Percentiles rank a stretch among this genome's conserved stretches.
Evolutionary conservation across 2,797 vertebrate genomes (phyloP).

Genomic region (Sebastes jordani): DNA sequence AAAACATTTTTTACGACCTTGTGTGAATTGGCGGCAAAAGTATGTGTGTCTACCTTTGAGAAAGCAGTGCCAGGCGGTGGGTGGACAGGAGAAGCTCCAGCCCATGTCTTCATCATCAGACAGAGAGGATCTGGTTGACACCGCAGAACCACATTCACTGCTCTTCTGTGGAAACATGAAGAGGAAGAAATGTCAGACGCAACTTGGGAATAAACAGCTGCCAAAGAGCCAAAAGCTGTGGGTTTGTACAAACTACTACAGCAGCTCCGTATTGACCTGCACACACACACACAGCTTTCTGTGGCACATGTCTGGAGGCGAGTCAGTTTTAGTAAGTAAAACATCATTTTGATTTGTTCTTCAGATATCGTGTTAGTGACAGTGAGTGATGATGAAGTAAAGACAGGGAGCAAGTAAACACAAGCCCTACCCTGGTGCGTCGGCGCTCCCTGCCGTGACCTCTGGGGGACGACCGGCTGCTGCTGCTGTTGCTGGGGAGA

Average conservation of each 20-base stretch:
- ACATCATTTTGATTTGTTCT: neutral
- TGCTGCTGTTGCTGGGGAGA: constrained; percentile 77
- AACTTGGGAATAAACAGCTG: neutral
- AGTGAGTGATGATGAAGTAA: accelerated
- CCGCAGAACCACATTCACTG: constrained; percentile 93
- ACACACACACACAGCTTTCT: no score
- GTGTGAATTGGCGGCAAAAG: neutral
- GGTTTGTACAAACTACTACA: neutral
- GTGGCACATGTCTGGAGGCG: no score
- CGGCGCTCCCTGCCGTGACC: constrained; percentile 83
- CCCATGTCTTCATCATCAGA: constrained; percentile 96
- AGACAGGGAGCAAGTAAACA: neutral
- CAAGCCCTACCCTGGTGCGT: constrained; percentile 73
- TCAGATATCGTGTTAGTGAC: neutral
- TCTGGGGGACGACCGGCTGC: constrained; percentile 80
- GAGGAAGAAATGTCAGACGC: neutral
- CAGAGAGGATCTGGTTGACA: constrained; percentile 91
- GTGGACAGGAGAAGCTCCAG: constrained; percentile 96
- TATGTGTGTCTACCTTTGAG: constrained; percentile 87
- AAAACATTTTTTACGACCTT: neutral
- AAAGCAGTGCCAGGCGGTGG: constrained; percentile 97
- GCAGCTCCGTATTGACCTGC: neutral
- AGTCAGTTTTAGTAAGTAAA: neutral
- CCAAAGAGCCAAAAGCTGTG: neutral
- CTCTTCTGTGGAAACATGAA: constrained; percentile 78